Conservation (phyloP, 23 tunicate genomes). For the Ciona savignyi region DNA sequence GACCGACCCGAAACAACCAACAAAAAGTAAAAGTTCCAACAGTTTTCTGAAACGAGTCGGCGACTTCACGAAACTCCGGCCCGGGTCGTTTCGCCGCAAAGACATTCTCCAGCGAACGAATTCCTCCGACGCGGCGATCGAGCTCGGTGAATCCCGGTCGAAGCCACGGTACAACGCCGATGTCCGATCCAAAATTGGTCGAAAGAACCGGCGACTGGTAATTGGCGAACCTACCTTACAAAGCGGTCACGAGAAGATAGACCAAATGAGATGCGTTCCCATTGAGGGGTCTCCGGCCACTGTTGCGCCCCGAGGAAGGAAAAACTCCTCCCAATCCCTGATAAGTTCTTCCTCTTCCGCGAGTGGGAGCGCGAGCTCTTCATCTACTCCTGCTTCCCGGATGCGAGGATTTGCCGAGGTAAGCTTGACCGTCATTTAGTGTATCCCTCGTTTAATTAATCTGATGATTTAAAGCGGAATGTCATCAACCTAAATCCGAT, state of each 20-base stretch:
- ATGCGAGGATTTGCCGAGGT: conserved; percentile 36
- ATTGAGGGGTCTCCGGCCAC: conserved; percentile 21
- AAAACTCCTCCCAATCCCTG: conserved; percentile 55
- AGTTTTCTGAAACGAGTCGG: conserved; percentile 62
- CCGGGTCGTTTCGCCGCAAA: conserved; percentile 54
- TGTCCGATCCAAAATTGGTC: conserved; percentile 10
- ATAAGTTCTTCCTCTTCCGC: conserved; percentile 44
- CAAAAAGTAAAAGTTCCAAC: conserved; percentile 38
- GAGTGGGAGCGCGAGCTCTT: conserved; percentile 38
- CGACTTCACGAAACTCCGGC: conserved; percentile 33
- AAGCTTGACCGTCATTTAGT: neutral
- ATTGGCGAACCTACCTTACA: conserved; percentile 51
- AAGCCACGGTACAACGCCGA: neutral
- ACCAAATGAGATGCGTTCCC: conserved; percentile 48
- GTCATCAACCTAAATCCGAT: neutral
- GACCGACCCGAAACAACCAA: neutral
- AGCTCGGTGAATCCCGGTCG: neutral
- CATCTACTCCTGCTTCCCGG: conserved; percentile 52
- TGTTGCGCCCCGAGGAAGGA: conserved; percentile 28
- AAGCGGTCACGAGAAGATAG: conserved; percentile 52
- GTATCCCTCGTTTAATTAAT: too few species aligned
- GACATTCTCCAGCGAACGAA: conserved; percentile 17
- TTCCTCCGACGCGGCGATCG: conserved; percentile 15
- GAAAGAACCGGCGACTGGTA: conserved; percentile 20
- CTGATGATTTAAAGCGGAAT: too few species aligned